Evolutionary conservation across 2,797 vertebrate genomes (phyloP).

Genomic region (Trematomus bernacchii): DNA sequence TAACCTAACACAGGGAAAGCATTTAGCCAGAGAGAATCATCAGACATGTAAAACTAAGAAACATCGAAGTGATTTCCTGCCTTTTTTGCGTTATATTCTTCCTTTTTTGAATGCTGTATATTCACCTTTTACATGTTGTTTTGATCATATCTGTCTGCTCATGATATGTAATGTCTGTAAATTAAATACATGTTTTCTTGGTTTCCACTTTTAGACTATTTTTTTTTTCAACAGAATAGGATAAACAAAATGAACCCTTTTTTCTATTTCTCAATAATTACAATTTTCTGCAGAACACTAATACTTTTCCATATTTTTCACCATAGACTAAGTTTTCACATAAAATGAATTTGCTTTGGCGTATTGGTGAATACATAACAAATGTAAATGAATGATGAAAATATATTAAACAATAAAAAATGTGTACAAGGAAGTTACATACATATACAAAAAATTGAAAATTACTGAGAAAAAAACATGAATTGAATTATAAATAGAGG

Average conservation of each 20-base stretch:
- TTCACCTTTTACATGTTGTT: neutral
- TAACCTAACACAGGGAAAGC: constrained; percentile 1
- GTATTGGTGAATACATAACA: too few relatives aligned
- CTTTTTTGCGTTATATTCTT: neutral
- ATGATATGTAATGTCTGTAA: constrained; percentile 28
- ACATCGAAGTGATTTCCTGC: neutral
- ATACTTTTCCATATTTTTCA: too few relatives aligned
- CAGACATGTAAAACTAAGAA: neutral
- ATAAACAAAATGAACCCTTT: too few relatives aligned
- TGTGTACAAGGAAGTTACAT: too few relatives aligned
- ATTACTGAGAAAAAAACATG: too few relatives aligned
- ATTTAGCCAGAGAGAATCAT: neutral
- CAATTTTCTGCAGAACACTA: too few relatives aligned
- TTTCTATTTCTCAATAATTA: too few relatives aligned
- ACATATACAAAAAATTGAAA: too few relatives aligned
- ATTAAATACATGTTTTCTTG: constrained; percentile 22
- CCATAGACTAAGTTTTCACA: too few relatives aligned
- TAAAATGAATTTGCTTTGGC: too few relatives aligned
- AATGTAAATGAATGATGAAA: neutral
- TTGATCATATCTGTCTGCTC: constrained; percentile 3
- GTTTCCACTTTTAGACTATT: neutral
- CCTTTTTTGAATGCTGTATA: neutral
- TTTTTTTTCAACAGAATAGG: neutral
- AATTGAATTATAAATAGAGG: too few relatives aligned
- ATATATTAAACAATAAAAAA: too few relatives aligned